A percentile compares a stretch with the other conserved stretches of the same genome.
These are phyloP conservation scores for Apamea crenata DNA, from an alignment of 2,888 invertebrate species.

Conservation along the genomic window DNA sequence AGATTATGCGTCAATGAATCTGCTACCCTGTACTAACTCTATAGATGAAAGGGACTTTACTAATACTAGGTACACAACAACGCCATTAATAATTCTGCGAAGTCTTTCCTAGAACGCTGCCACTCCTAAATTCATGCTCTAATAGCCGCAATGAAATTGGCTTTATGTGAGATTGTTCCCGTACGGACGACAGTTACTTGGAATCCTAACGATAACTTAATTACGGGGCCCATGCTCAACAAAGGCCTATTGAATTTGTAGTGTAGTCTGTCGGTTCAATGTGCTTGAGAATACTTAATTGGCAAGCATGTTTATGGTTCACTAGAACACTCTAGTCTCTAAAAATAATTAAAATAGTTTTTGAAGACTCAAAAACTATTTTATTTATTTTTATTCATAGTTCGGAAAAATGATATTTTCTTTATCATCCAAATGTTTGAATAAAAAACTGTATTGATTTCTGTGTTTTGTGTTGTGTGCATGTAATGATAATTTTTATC, in stretches of 20 bases:
- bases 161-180: slow-evolving; percentile 44
- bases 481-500: too few species aligned
- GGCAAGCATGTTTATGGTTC: background rate
- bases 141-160: slow-evolving; percentile 52
- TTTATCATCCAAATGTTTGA: background rate
- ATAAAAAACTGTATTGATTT: background rate
- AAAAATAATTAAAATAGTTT: too few species aligned
- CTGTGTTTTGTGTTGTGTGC: background rate
- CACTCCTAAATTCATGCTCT: slow-evolving; percentile 46
- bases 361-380: background rate
- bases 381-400: background rate
- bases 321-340: too few species aligned
- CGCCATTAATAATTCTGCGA: slow-evolving; percentile 12
- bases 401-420: too few species aligned
- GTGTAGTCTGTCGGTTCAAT: background rate
- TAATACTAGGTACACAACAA: background rate
- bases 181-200: slow-evolving; percentile 20
- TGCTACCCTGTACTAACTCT: too few species aligned
- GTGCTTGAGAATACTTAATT: slow-evolving; percentile 1
- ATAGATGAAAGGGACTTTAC: background rate
- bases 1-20: too few species aligned
- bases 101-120: slow-evolving; percentile 27
- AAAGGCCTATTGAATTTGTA: slow-evolving; percentile 46
- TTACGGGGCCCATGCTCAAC: slow-evolving; percentile 29
- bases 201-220: slow-evolving; percentile 51